Evolutionary conservation across 1,140 invertebrate species (phyloP), one percentile per base, ranked within the genome.

Genomic region (Penaeus japonicus): DNA sequence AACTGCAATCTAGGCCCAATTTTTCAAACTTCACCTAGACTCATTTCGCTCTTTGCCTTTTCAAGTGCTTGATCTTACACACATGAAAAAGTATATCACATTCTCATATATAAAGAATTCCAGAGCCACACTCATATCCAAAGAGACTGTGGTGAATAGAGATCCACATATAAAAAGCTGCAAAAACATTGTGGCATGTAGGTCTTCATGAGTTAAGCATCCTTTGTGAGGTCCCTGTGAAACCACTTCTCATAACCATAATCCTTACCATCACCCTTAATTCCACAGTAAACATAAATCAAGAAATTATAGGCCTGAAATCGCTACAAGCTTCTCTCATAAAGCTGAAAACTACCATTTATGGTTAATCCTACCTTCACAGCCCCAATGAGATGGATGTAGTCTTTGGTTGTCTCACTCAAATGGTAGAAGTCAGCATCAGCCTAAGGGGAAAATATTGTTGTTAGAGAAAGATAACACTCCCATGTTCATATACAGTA

Each of bases 391-490:
- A 99, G 94, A 10, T 96, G 95, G 32, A 99, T 95, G 92, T 99
- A 99, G 93, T 99, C 99, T 91, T 98, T 97, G 54, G 99, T 93
- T 89, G 98, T 95, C 94, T 99, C 98, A 78, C 96, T 96, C 83
- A 99, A 94, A 65, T 98, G 95, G 92, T 96, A 98, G 92, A 98
- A 97, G 93, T 99, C 99, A 0, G 97, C 96, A 92, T 99, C 98
- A 2, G 97, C 96, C 93, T 99, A 98, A 90, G 98, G 96, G 27
- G 20, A 18, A 62, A 70, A 18, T 17, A 4, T 65, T 22, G n/a
- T 65, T 12, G 20, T 62, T 59, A 85, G 27, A 75, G n/a, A 73
- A 55, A 32, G 3, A 83, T 30, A 20, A 75, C n/a, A n/a, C n/a
- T n/a, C n/a, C n/a, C n/a, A n/a, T n/a, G n/a, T n/a, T n/a, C n/a